Conservation (phyloP, 2,113 vertebrate species). For the Glareola pratincola region DNA sequence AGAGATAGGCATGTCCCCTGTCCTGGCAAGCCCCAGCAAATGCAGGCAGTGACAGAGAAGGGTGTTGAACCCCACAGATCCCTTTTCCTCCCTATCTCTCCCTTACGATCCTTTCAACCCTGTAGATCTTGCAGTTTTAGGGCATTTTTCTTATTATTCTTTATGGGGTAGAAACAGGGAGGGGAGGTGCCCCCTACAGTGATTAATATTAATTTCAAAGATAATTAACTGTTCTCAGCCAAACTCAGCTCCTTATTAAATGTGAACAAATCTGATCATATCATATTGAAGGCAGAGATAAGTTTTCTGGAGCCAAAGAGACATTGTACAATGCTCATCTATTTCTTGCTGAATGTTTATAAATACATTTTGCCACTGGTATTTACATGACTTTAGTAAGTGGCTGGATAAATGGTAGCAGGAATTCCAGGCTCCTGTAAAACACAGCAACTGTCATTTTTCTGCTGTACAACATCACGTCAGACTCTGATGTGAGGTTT, state of each 20-base stretch:
- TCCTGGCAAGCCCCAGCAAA: neutral
- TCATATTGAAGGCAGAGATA: neutral
- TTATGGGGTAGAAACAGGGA: neutral
- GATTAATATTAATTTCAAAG: constrained; percentile 50
- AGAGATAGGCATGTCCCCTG: neutral
- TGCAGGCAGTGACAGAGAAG: neutral
- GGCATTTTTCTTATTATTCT: neutral
- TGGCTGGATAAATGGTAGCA: neutral
- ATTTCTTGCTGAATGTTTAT: neutral
- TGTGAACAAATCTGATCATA: neutral
- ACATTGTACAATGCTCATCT: neutral
- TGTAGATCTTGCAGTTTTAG: neutral
- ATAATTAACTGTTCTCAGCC: neutral
- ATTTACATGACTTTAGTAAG: neutral
- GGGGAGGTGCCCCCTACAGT: neutral
- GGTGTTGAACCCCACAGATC: neutral
- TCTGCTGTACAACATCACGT: neutral
- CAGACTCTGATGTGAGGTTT: neutral
- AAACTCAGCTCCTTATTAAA: constrained; percentile 27
- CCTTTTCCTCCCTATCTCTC: neutral
- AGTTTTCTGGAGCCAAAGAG: neutral
- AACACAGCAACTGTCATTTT: neutral
- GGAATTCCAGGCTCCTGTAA: neutral
- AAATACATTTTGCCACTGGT: neutral
- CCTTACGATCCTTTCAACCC: neutral